A percentile compares a stretch with the other conserved stretches of the same genome.
These are phyloP conservation scores for Thalassoma bifasciatum DNA, from an alignment of 2,113 vertebrate genomes.

Conservation along the genomic window DNA sequence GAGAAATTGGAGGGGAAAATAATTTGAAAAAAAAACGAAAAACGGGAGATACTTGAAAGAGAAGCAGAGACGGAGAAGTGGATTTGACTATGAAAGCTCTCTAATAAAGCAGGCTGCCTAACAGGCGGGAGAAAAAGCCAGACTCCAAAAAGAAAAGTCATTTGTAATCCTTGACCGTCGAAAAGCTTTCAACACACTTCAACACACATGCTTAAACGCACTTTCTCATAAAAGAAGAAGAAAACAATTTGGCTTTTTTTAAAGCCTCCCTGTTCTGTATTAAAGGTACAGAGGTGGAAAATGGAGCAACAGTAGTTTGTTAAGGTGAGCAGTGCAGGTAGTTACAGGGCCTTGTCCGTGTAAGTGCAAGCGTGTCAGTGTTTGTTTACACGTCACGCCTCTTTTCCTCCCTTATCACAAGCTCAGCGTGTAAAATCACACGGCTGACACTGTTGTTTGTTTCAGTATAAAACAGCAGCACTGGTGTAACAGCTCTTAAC, in stretches of 20 bases:
- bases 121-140: not conserved
- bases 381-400: slow-evolving; percentile 1
- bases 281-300: not conserved
- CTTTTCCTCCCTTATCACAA: not conserved
- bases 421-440: not conserved
- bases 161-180: not conserved
- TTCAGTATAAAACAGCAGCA: not conserved
- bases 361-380: not conserved
- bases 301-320: not conserved
- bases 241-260: not conserved
- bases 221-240: not conserved
- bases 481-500: not conserved
- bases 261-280: not conserved
- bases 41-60: not conserved
- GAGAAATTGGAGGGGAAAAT: no score
- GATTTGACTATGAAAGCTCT: not conserved
- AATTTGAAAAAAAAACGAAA: not conserved
- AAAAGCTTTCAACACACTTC: not conserved
- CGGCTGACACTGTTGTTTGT: not conserved
- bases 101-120: not conserved
- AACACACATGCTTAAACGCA: not conserved
- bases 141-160: not conserved
- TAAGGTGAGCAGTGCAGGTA: not conserved
- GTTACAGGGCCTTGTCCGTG: not conserved
- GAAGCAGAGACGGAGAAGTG: not conserved